Evolutionary conservation across 2,797 vertebrate genomes (phyloP).

Genomic region (Eleutherodactylus coqui): DNA sequence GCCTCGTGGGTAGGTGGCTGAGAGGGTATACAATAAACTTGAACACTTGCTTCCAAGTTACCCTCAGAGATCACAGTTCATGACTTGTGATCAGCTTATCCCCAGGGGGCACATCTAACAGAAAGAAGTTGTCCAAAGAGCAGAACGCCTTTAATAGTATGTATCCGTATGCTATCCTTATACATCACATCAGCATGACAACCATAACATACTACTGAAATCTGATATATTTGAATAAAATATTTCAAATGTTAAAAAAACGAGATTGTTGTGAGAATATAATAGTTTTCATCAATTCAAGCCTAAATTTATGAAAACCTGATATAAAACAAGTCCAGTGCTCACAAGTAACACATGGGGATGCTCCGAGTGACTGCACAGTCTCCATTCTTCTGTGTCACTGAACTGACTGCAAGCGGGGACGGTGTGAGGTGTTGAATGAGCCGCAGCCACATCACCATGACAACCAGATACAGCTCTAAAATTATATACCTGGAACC

Average conservation of each 20-base stretch:
- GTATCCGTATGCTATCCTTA: background rate
- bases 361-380: slow-evolving; percentile 48
- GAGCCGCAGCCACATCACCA: slow-evolving; percentile 38
- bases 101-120: no score
- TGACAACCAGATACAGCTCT: slow-evolving; percentile 44
- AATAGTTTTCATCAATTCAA: background rate
- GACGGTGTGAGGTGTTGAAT: slow-evolving; percentile 22
- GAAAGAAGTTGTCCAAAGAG: no score
- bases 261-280: background rate
- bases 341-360: slow-evolving; percentile 14
- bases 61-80: no score
- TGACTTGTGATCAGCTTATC: no score
- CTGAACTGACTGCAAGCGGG: slow-evolving; percentile 45
- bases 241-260: background rate
- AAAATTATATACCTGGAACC: slow-evolving; percentile 48
- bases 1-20: no score
- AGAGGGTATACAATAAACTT: no score
- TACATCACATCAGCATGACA: background rate
- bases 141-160: no score
- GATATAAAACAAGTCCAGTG: no score
- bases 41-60: no score
- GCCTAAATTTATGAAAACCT: background rate
- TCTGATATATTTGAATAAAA: background rate
- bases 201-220: background rate
- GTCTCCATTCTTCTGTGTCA: slow-evolving; percentile 37